Conservation (phyloP, 2,797 vertebrate genomes). For the Heterohyrax brucei region DNA sequence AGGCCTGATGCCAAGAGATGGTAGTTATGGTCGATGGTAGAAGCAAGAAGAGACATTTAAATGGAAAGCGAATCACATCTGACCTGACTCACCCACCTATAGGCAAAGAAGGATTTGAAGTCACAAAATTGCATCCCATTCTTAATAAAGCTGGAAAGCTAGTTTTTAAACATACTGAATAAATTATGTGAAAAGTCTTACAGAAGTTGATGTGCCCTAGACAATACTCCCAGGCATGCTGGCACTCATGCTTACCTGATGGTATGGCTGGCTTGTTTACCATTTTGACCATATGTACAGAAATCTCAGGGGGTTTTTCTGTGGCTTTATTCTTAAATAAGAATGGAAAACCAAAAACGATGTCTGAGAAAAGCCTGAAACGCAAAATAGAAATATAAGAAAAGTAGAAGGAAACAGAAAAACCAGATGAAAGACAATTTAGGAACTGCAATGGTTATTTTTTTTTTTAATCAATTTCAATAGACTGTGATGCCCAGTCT, state of each 20-base stretch:
- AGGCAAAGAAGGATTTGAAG: not conserved
- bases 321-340: not conserved
- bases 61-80: not conserved
- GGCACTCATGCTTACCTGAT: not conserved
- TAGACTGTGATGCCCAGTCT: no score
- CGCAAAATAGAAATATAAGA: not conserved
- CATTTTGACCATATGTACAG: not conserved
- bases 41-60: not conserved
- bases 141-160: not conserved
- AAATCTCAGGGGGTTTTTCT: not conserved
- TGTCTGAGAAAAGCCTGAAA: slow-evolving; percentile 12
- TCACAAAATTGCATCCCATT: not conserved
- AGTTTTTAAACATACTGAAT: slow-evolving; percentile 4
- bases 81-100: not conserved
- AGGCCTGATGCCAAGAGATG: not conserved
- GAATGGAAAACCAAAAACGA: slow-evolving; percentile 6
- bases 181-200: not conserved
- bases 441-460: not conserved
- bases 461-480: no score
- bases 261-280: not conserved
- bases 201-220: not conserved
- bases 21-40: fast-evolving
- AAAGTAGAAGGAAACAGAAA: not conserved
- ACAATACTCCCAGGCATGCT: not conserved
- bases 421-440: not conserved